Conservation (phyloP, 2,113 vertebrate species). For the Irena cyanogastra region DNA sequence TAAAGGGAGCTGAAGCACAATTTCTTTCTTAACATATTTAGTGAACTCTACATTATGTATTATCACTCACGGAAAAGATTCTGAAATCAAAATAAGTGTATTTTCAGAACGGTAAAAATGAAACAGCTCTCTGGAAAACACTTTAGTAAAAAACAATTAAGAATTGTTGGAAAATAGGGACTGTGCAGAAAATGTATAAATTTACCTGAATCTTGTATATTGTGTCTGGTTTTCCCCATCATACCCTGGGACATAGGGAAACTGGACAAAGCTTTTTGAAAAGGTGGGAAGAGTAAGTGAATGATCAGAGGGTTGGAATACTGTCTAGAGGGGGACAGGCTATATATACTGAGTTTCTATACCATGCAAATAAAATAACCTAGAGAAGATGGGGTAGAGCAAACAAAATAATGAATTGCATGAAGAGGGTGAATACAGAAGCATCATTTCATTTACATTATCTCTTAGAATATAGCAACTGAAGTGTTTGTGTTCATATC, state of each 20-base stretch:
- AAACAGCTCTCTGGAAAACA: not conserved
- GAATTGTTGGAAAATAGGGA: not conserved
- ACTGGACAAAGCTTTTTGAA: not conserved
- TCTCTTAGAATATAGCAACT: not conserved
- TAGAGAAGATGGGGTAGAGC: not conserved
- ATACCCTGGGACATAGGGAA: not conserved
- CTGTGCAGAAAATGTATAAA: not conserved
- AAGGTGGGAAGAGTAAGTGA: not conserved
- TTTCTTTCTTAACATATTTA: not conserved
- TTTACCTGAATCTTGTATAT: not conserved
- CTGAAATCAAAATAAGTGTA: not conserved
- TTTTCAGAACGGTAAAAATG: not conserved
- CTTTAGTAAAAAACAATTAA: not conserved
- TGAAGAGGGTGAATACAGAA: not conserved
- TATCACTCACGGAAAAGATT: not conserved
- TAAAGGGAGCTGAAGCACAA: not conserved
- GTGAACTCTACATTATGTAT: not conserved
- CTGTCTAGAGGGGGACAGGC: not conserved
- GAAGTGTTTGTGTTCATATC: not conserved
- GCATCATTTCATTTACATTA: not conserved
- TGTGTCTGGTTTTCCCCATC: not conserved
- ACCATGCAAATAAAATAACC: not conserved
- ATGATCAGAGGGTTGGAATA: not conserved
- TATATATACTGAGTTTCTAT: not conserved
- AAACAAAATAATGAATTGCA: not conserved